Evolutionary conservation across 2,888 invertebrate genomes (phyloP), one percentile per base, ranked within the genome.

Genomic region (Gastracanthus pulcherrimus): DNA sequence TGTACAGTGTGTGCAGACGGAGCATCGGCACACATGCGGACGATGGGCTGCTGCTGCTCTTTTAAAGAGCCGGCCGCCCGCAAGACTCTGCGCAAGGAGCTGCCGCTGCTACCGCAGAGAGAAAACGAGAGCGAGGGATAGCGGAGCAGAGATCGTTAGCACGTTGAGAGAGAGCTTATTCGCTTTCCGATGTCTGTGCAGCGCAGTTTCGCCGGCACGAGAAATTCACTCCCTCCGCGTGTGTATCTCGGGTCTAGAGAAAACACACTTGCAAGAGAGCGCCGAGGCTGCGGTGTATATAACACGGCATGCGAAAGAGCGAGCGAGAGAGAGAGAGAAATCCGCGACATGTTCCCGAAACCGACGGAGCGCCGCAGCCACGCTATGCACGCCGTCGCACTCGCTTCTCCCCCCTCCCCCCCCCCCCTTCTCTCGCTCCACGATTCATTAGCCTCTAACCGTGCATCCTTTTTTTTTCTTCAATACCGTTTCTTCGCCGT

Each of bases 91-190:
- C n/a, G n/a, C n/a, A n/a, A n/a, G n/a, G n/a, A n/a, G n/a, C n/a
- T n/a, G n/a, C n/a, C n/a, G n/a, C n/a, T n/a, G n/a, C n/a, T n/a
- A n/a, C n/a, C 45, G 67, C 38, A 29, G 29, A 16, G 66, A 45
- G 34, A n/a, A 48, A 69, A 51, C 31, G 70, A 51, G 31, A 70
- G 51, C 48, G 45, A 70, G 51, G 3, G n/a, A n/a, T n/a, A n/a
- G n/a, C n/a, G n/a, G n/a, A n/a, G n/a, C n/a, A n/a, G 51, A 70
- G 51, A 70, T 51, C 70, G 51, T 69, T 69, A 69, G 48, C 69
- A 48, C 69, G 69, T 48, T 41, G 69, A 34, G 29, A 34, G n/a
- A n/a, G n/a, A n/a, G n/a, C n/a, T n/a, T n/a, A n/a, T n/a, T n/a
- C n/a, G n/a, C n/a, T n/a, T n/a, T n/a, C n/a, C n/a, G n/a, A n/a